Conservation (phyloP, 2,113 vertebrate species). For the Notechis scutatus region DNA sequence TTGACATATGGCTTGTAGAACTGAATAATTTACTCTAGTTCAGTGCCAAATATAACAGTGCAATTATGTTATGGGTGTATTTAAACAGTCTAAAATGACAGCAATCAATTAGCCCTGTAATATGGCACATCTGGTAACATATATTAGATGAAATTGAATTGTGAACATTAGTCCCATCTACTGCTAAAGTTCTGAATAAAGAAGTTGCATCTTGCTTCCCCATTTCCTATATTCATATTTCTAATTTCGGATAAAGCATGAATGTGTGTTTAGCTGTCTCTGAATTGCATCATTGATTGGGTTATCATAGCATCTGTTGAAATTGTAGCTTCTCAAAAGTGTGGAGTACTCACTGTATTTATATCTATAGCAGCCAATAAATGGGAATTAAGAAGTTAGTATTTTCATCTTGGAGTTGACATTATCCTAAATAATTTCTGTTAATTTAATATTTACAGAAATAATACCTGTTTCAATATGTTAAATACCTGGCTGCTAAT, state of each 20-base stretch:
- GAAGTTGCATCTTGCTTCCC: background rate
- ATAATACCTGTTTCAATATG: background rate
- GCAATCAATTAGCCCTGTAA: background rate
- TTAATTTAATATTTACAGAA: background rate
- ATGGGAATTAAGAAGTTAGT: background rate
- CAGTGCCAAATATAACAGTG: background rate
- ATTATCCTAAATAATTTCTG: background rate
- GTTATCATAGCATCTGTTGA: background rate
- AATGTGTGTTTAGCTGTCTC: background rate
- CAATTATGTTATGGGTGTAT: background rate
- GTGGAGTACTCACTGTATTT: background rate
- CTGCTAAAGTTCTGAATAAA: background rate
- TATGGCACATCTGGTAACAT: background rate
- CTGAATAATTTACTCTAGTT: background rate
- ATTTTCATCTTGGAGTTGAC: background rate
- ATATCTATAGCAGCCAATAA: background rate
- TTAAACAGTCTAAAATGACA: background rate
- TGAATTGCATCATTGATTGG: background rate
- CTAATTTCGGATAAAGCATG: background rate
- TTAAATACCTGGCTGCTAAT: background rate
- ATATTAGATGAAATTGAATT: background rate
- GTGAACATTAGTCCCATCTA: background rate
- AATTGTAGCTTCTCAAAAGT: background rate
- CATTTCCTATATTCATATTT: background rate
- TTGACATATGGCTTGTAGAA: background rate